Base-by-base conservation (phyloP, 1,140 invertebrate genomes). In the Magallana gigas region DNA sequence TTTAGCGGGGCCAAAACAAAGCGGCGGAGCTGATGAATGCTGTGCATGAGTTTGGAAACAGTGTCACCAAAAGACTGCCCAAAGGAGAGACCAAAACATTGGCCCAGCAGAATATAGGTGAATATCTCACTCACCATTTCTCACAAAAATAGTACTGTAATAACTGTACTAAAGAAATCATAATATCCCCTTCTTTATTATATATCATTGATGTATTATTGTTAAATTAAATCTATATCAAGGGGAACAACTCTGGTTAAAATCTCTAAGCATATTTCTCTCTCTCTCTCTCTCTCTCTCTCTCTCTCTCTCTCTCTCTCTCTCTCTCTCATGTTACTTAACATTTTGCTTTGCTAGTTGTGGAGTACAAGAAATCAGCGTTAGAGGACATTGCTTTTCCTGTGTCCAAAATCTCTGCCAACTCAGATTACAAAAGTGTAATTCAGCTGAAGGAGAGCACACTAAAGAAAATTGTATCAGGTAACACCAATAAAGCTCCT, bases 31-130 rank as follows among this genome's bases (percentile, higher is more conserved):
- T 76, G 23, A 76, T 76, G 68, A 23, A 76, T 29, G 68, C 68
- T 36, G 68, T 76, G 68, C 68, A 76, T 11, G 23, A 76, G 68
- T 76, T 76, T 76, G 68, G 68, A 76, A 76, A 76, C 68, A 76
- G 68, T 12, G 23, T 76, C 36, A 76, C 68, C 8, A 76, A 76
- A 23, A 76, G 68, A 76, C 68, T 76, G 8, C 68, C 68, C 68
- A 8, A 12, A 8, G 68, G 68, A 29, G 68, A 76, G 23, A 76
- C 68, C 23, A 76, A 76, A 29, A 76, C 68, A 36, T 12, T 76
- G 14, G 9, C 68, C 23, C 68, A 76, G 23, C 29, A 76, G 68
- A 76, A 76, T 29, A 76, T 76, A 36, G 68, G 68, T 76, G 23
- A 76, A 29, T 76, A 23, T 11, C 68, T 48, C 68, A 36, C 68